Percentiles rank a stretch among this genome's conserved stretches.
Conservation (phyloP, 1,140 invertebrate species). For the Pseudomyrmex dendroicus region DNA sequence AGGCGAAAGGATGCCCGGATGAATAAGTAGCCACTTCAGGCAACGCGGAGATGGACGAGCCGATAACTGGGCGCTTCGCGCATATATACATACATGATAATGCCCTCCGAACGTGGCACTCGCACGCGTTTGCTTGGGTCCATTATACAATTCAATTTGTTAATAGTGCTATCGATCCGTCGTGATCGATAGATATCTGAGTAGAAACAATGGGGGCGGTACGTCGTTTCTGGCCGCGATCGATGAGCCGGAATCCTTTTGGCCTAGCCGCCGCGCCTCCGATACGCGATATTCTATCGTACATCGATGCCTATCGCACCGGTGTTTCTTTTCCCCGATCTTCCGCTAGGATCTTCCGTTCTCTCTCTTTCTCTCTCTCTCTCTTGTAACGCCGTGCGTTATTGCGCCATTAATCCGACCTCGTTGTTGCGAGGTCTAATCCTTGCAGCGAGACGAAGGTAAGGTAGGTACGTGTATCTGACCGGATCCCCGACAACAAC, state of each 20-base stretch:
- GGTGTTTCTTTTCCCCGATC: neutral
- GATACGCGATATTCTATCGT: constrained; percentile 43
- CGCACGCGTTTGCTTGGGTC: constrained; percentile 37
- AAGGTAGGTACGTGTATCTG: constrained; percentile 18
- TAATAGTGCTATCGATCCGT: constrained; percentile 77
- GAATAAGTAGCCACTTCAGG: constrained; percentile 63
- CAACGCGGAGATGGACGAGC: constrained; percentile 42
- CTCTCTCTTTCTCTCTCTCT: too few species aligned
- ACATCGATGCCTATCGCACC: neutral
- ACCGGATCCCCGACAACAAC: constrained; percentile 53
- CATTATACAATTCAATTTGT: constrained; percentile 81
- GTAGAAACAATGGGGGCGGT: constrained; percentile 75
- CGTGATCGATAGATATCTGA: constrained; percentile 69
- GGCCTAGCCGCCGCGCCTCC: constrained; percentile 67
- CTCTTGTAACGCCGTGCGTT: constrained; percentile 14
- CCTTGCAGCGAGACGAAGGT: neutral
- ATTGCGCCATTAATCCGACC: constrained; percentile 28
- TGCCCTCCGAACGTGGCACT: constrained; percentile 15
- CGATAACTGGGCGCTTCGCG: constrained; percentile 39
- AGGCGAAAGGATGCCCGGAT: neutral
- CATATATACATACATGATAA: constrained; percentile 62
- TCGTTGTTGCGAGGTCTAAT: constrained; percentile 20
- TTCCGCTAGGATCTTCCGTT: neutral
- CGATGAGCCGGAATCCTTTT: constrained; percentile 74
- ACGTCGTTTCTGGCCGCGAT: constrained; percentile 59